Percentiles rank a stretch among this genome's conserved stretches.
phyloP scores from a whole-genome alignment of 2,888 invertebrate genomes.

The Nemotelus pantherinus region DNA sequence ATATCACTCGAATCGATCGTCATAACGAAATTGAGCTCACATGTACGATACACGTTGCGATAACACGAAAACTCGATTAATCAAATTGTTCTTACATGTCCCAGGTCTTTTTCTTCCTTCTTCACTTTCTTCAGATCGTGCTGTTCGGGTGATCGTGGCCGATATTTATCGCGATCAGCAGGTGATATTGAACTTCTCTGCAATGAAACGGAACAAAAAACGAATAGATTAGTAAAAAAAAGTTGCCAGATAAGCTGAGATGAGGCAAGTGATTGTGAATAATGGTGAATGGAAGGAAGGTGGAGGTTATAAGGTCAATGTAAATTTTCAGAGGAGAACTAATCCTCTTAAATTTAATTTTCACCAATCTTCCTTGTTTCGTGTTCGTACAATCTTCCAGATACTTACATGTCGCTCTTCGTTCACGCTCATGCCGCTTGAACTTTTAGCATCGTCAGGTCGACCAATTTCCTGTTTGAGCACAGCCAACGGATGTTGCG shows the following conservation, averaged over 20 bases:
- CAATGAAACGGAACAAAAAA: slow-evolving; percentile 55
- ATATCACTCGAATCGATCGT: not conserved
- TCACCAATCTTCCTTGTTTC: too few relatives aligned
- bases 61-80: slow-evolving; percentile 22
- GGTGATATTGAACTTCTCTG: slow-evolving; percentile 89
- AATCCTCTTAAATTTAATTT: too few relatives aligned
- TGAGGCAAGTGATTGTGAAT: not conserved
- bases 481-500: slow-evolving; percentile 80
- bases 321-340: too few relatives aligned
- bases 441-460: slow-evolving; percentile 78
- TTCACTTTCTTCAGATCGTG: slow-evolving; percentile 75
- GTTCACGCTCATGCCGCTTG: slow-evolving; percentile 68
- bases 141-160: slow-evolving; percentile 81
- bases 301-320: too few relatives aligned
- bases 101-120: slow-evolving; percentile 85
- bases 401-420: slow-evolving; percentile 62
- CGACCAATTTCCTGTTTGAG: slow-evolving; percentile 82
- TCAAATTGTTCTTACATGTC: slow-evolving; percentile 72
- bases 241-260: not conserved
- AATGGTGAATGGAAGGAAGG: not conserved
- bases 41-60: not conserved
- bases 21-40: not conserved
- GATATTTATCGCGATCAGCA: slow-evolving; percentile 79
- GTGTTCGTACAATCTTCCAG: too few relatives aligned
- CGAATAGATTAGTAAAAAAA: slow-evolving; percentile 42